Base-by-base conservation (phyloP, 2,888 invertebrate species). In the Diloba caeruleocephala region DNA sequence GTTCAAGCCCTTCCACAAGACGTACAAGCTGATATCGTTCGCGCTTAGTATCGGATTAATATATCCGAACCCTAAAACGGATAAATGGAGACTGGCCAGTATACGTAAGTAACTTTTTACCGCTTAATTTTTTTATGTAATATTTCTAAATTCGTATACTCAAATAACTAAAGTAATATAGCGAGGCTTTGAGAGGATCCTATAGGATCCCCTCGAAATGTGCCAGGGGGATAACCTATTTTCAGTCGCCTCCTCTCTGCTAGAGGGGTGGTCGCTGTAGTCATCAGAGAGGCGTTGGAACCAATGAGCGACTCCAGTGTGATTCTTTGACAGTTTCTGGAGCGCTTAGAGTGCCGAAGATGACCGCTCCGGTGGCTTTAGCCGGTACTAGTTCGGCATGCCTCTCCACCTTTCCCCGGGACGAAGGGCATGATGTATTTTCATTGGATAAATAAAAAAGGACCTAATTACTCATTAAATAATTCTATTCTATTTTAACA, bases 1-100 rank as follows among this genome's bases (percentile, higher is more conserved):
- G 21, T 89, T 84, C 51, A 81, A 64, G 12, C 72, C 82, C 0
- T 89, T 89, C 19, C 66, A 78, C 1, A 51, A 78, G 1, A 88
- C 86, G 0, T 89, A 82, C 38, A 73, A 43, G 25, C 63, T 81
- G 26, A 82, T 85, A 12, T 68, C 85, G 0, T 81, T 85, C 13
- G 60, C 75, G 0, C 48, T 89, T 53, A 57, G 76, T 9, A 32
- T 81, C 0, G 81, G 79, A 0, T 51, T 83, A 63, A 72, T 87
- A 26, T 89, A 82, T 15, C 90, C 90, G 0, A 84, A 85, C 6
- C 82, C 83, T 0, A 64, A 37, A 0, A 81, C 78, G 0, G 74
- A 78, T 0, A 55, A 12, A 1, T 62, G 50, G 19, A 64, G 85
- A 0, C 2, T 82, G 0, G 33, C 71, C 0, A 70, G 62, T n/a